phyloP scores from a whole-genome alignment of 1,140 invertebrate species.

The Euwallacea similis region DNA sequence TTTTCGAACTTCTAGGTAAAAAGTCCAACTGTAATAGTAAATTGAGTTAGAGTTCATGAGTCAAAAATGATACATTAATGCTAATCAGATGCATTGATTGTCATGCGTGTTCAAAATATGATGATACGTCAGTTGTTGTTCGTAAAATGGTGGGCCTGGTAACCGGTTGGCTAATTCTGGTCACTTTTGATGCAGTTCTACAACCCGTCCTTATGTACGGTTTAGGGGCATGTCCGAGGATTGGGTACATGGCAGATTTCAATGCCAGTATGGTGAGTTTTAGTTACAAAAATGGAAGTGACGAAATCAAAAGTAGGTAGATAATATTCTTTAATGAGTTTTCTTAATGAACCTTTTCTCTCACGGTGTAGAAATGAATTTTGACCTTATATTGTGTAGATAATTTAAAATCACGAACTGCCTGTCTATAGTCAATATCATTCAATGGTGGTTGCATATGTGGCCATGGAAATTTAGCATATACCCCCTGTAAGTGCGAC shows the following conservation, averaged over 20 bases:
- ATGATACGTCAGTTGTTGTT: slow-evolving; percentile 10
- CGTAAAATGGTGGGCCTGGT: slow-evolving; percentile 31
- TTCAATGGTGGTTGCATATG: too few species aligned
- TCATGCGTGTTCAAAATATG: slow-evolving; percentile 25
- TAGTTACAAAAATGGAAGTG: too few species aligned
- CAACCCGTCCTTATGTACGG: slow-evolving; percentile 48
- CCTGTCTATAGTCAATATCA: too few species aligned
- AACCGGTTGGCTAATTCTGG: slow-evolving; percentile 18
- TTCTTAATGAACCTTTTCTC: too few species aligned
- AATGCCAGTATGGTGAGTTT: slow-evolving; percentile 58
- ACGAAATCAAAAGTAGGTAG: too few species aligned
- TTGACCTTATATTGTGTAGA: too few species aligned
- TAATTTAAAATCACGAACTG: too few species aligned
- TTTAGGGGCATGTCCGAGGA: slow-evolving; percentile 63
- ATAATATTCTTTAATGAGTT: too few species aligned
- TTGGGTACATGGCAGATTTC: slow-evolving; percentile 62
- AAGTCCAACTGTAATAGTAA: slow-evolving; percentile 6
- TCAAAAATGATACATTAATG: slow-evolving; percentile 28
- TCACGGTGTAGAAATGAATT: too few species aligned
- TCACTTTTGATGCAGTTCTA: slow-evolving; percentile 15
- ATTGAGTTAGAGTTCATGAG: slow-evolving; percentile 7
- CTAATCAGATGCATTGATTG: slow-evolving; percentile 32
- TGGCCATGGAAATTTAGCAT: too few species aligned
- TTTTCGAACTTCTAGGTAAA: not conserved
- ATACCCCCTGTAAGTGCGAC: too few species aligned